Percentiles rank a stretch among this genome's conserved stretches.
Conservation (phyloP, 30 jellyfish, hydroid and myxozoan species). For the Turritopsis rubra region DNA sequence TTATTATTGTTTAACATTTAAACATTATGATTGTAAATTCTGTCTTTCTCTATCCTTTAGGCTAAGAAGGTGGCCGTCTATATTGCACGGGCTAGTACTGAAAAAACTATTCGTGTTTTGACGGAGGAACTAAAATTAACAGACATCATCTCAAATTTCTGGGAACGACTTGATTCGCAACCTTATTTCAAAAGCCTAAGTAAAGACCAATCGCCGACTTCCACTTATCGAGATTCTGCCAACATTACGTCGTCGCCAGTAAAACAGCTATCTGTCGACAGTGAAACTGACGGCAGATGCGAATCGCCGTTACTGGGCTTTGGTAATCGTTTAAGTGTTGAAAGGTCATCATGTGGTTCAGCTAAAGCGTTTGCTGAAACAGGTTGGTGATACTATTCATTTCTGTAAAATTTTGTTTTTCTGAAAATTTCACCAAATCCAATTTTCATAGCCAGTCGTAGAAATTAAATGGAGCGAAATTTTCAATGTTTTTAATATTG, state of each 20-base stretch:
- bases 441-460: neutral
- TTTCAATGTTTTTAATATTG: neutral
- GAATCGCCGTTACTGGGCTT: slow-evolving; percentile 31
- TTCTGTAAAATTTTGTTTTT: no score
- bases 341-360: slow-evolving; percentile 79
- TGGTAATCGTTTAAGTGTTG: slow-evolving; percentile 29
- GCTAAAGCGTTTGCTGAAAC: slow-evolving; percentile 94
- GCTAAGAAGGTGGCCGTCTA: slow-evolving; percentile 88
- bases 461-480: no score
- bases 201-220: slow-evolving; percentile 29
- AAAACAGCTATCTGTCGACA: slow-evolving; percentile 25
- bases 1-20: neutral
- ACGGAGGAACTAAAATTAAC: slow-evolving; percentile 80
- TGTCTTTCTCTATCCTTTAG: slow-evolving; percentile 26
- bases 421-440: no score
- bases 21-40: neutral
- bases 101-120: slow-evolving; percentile 53
- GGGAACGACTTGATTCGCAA: slow-evolving; percentile 90
- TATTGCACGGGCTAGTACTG: slow-evolving; percentile 83
- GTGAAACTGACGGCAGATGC: slow-evolving; percentile 32
- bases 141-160: slow-evolving; percentile 74
- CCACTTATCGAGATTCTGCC: slow-evolving; percentile 22
- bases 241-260: neutral
- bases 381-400: slow-evolving; percentile 70
- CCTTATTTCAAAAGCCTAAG: slow-evolving; percentile 67